Percentiles rank a stretch among this genome's conserved stretches.
Evolutionary conservation across 2,888 invertebrate genomes (phyloP).

Genomic region (Unio delphinus): DNA sequence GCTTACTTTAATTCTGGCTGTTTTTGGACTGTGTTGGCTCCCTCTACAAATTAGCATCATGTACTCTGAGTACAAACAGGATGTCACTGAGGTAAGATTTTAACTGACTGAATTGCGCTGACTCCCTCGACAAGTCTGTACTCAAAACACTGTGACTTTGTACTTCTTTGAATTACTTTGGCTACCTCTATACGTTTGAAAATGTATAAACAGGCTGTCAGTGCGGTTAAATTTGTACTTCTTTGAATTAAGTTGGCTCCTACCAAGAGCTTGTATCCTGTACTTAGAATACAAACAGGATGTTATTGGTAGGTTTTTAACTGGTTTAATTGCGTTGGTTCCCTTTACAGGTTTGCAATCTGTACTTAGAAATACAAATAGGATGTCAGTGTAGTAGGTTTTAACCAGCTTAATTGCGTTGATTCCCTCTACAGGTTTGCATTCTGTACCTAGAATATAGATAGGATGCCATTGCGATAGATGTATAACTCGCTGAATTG

Average conservation of each 20-base stretch:
- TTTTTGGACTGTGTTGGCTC: slow-evolving; percentile 61
- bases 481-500: slow-evolving; percentile 19
- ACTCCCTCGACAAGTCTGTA: too few relatives aligned
- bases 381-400: too few relatives aligned
- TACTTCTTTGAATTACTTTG: too few relatives aligned
- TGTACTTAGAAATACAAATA: too few relatives aligned
- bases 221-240: slow-evolving; percentile 43
- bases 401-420: slow-evolving; percentile 48
- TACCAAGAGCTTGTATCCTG: slow-evolving; percentile 53
- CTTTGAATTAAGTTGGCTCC: slow-evolving; percentile 63
- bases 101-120: too few relatives aligned
- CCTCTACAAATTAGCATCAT: too few relatives aligned
- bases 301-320: slow-evolving; percentile 35
- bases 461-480: slow-evolving; percentile 28
- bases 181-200: too few relatives aligned
- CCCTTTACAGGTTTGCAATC: too few relatives aligned
- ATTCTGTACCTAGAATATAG: slow-evolving; percentile 59
- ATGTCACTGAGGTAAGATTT: too few relatives aligned
- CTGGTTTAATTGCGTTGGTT: not conserved
- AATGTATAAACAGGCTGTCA: too few relatives aligned
- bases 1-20: slow-evolving; percentile 57
- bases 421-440: slow-evolving; percentile 57
- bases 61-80: too few relatives aligned
- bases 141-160: too few relatives aligned
- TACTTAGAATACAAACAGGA: slow-evolving; percentile 55